Evolutionary conservation across 2,113 vertebrate species (phyloP).

Genomic region (Morone saxatilis): DNA sequence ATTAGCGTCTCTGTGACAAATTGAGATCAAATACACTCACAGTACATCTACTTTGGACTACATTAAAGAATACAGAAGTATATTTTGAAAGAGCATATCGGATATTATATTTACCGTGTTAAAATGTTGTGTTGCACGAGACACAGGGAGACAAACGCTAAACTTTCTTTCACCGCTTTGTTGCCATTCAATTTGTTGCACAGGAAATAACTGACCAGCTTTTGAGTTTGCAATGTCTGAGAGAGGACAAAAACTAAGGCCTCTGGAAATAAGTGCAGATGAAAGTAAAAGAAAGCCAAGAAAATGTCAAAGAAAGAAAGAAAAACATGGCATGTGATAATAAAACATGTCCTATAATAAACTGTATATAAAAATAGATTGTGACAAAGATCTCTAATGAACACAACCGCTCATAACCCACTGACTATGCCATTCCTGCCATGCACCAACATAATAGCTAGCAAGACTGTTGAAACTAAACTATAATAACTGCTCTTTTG

Average conservation of each 20-base stretch:
- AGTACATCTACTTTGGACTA: background rate
- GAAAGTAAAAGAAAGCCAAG: background rate
- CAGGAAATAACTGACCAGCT: constrained; percentile 35
- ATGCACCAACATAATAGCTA: constrained; percentile 60
- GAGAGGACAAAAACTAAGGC: background rate
- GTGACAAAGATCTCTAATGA: constrained; percentile 25
- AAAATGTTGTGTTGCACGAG: background rate
- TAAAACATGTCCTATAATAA: constrained; percentile 38
- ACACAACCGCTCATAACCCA: constrained; percentile 39
- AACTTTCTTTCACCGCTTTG: background rate
- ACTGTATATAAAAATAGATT: constrained; percentile 35
- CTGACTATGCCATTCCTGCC: constrained; percentile 60
- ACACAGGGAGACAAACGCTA: background rate
- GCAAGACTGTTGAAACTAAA: constrained; percentile 80
- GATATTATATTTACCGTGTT: constrained; percentile 23
- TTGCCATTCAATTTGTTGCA: constrained; percentile 38
- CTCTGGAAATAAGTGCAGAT: background rate
- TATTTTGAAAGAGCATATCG: constrained; percentile 50
- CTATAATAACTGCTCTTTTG: constrained; percentile 67
- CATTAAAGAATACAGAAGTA: constrained; percentile 6
- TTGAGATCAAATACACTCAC: background rate
- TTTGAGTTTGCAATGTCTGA: background rate
- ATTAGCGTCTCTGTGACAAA: background rate
- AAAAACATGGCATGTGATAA: constrained; percentile 15
- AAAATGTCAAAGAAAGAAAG: background rate